Percentiles rank a stretch among this genome's conserved stretches.
These are phyloP conservation scores for Gibbula magus DNA, from an alignment of 2,888 invertebrate species.

Conservation along the genomic window DNA sequence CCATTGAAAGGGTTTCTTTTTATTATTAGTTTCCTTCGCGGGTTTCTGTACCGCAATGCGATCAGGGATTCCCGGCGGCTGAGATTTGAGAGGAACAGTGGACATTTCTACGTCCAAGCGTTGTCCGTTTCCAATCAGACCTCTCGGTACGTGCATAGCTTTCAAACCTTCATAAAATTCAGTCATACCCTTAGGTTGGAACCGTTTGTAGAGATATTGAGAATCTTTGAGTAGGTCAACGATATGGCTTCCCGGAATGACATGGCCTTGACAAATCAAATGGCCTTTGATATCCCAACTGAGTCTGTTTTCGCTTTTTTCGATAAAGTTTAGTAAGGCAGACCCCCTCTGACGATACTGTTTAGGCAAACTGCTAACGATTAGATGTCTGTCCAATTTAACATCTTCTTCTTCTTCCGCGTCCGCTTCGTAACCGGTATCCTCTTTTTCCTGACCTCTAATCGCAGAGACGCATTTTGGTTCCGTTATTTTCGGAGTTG, in stretches of 20 bases:
- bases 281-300: not conserved
- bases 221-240: not conserved
- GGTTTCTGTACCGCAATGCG: not conserved
- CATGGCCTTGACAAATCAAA: not conserved
- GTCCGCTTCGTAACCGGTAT: not conserved
- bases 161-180: not conserved
- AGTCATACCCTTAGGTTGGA: not conserved
- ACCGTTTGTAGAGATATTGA: not conserved
- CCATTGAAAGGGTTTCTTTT: not conserved
- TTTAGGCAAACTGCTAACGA: not conserved
- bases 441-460: no score
- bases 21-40: not conserved
- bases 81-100: no score
- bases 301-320: not conserved
- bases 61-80: not conserved
- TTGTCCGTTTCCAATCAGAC: not conserved
- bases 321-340: not conserved
- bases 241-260: not conserved
- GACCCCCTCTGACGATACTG: not conserved
- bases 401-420: not conserved
- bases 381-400: not conserved
- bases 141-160: not conserved
- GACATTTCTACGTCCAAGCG: not conserved
- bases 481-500: not conserved
- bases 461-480: no score